A percentile compares a stretch with the other conserved stretches of the same genome.
Evolutionary conservation across 2,888 invertebrate species (phyloP).

Genomic region (Drosophila melanocephala): DNA sequence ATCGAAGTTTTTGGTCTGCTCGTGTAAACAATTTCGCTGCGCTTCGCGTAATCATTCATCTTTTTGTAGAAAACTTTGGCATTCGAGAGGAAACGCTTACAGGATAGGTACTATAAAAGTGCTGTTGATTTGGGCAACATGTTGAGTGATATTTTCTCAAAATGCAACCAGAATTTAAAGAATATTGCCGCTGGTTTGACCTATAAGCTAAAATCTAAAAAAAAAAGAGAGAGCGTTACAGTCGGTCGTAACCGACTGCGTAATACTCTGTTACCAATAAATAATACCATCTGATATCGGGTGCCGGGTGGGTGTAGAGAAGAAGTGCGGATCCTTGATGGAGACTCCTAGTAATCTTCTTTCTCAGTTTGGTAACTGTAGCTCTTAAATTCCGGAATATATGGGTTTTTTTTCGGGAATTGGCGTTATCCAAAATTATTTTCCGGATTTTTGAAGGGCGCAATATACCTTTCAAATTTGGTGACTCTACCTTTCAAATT

Average conservation of each 20-base stretch:
- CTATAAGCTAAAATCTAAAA: conserved; percentile 46
- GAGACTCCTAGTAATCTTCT: not conserved
- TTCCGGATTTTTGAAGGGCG: not conserved
- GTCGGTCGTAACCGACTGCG: not conserved
- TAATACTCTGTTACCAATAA: not conserved
- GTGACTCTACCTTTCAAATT: not conserved
- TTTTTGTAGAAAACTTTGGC: conserved; percentile 59
- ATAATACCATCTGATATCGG: not conserved
- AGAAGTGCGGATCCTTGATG: not conserved
- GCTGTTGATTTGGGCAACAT: conserved; percentile 62
- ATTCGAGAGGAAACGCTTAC: conserved; percentile 13
- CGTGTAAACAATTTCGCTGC: conserved; percentile 66
- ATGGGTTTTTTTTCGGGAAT: not conserved
- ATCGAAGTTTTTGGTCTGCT: conserved; percentile 21
- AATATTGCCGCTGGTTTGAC: conserved; percentile 48
- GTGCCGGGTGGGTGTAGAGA: not conserved
- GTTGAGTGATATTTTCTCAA: conserved; percentile 65
- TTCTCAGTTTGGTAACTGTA: not conserved
- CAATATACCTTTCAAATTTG: not conserved
- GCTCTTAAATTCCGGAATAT: not conserved
- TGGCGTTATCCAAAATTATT: not conserved
- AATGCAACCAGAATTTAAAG: conserved; percentile 12
- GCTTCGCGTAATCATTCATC: conserved; percentile 73
- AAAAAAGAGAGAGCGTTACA: not conserved
- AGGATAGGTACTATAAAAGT: conserved; percentile 19